Evolutionary conservation across 2,888 invertebrate genomes (phyloP), one percentile per base, ranked within the genome.

Genomic region (Pilophorus perplexus): DNA sequence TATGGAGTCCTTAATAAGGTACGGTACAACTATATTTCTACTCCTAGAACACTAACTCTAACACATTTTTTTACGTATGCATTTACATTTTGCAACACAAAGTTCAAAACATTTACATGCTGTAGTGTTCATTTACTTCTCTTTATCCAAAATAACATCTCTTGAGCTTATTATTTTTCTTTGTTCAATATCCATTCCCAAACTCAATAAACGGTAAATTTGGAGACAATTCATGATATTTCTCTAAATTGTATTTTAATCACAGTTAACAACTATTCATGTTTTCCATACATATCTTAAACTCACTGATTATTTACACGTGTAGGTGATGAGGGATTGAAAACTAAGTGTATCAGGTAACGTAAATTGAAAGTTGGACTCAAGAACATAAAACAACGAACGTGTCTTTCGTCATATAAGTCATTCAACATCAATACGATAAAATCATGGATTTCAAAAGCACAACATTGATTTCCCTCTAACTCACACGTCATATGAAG

Each of bases 111-210:
- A 6, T 68, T 40, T 67, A 62, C 62, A 62, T 37, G 14, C 16
- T 62, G 62, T 22, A 46, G 52, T 33, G 18, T 66, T 48, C 18
- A 64, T 27, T 40, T n/a, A 42, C 14, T 33, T 59, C 28, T 28
- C 59, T 23, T 55, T 69, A 69, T 67, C 64, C 69, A 69, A 69
- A 69, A 69, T 69, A 69, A 67, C 59, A 69, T 69, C 69, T 67
- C 64, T 69, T 69, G 69, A 69, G 69, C 69, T 67, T 67, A 50
- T 54, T 48, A 42, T 25, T 18, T 28, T 25, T 38, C 38, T 57
- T 55, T 37, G 18, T 18, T 22, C 38, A 38, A 12, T 55, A 12
- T 38, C 23, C 2, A 22, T 55, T 38, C 12, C 12, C 18, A 23
- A 46, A 46, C 46, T 46, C 23, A 46, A 46, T 46, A 46, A 12